Evolutionary conservation across 1,140 invertebrate genomes (phyloP).

Genomic region (Zaprionus inermis): DNA sequence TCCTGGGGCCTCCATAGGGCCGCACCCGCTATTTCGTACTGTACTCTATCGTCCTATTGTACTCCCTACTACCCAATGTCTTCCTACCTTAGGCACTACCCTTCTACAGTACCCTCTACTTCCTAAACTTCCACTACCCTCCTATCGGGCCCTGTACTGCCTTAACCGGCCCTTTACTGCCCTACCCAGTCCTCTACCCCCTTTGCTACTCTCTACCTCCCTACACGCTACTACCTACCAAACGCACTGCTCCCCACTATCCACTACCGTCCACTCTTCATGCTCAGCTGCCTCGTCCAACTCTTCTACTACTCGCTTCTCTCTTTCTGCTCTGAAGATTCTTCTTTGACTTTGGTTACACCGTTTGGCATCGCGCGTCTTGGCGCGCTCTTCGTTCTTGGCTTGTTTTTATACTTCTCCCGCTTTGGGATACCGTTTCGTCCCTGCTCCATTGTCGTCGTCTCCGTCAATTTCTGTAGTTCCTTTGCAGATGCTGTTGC

Average conservation of each 20-base stretch:
- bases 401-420: neutral
- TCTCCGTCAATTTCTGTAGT: constrained; percentile 2
- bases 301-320: neutral
- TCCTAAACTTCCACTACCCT: neutral
- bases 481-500: constrained; percentile 9
- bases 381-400: constrained; percentile 23
- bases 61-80: too few relatives aligned
- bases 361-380: constrained; percentile 14
- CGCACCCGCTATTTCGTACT: too few relatives aligned
- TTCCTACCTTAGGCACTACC: too few relatives aligned
- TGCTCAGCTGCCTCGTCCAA: neutral
- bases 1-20: too few relatives aligned
- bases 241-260: neutral
- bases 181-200: neutral
- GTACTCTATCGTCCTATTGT: too few relatives aligned
- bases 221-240: neutral
- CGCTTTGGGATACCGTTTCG: constrained; percentile 10
- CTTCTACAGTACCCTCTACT: neutral
- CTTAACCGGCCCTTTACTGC: neutral
- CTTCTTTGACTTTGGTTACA: constrained; percentile 73
- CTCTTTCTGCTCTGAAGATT: constrained; percentile 21
- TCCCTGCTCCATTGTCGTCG: constrained; percentile 9
- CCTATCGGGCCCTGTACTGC: neutral
- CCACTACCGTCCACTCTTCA: neutral
- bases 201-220: neutral